Conservation (phyloP, 2,113 vertebrate genomes). For the Trochalopteron elliotii region DNA sequence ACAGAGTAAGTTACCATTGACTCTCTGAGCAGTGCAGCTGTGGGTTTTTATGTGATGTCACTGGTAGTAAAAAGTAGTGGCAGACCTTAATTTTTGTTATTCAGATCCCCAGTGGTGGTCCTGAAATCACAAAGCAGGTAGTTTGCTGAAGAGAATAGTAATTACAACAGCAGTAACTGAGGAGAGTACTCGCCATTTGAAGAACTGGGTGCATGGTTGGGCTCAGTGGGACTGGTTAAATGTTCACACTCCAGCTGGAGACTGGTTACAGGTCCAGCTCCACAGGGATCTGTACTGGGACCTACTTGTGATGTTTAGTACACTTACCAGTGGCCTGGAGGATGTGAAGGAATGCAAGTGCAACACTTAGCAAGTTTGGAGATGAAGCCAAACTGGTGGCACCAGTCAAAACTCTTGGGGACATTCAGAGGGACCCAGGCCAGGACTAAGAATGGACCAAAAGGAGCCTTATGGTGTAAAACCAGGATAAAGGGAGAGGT, state of each 20-base stretch:
- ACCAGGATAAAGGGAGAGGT: neutral
- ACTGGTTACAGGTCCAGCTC: neutral
- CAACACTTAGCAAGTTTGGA: neutral
- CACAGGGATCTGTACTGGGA: neutral
- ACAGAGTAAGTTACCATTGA: neutral
- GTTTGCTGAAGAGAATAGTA: neutral
- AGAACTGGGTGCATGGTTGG: neutral
- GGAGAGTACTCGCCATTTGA: neutral
- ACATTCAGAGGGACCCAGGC: neutral
- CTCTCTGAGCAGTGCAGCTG: neutral
- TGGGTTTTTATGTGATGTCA: neutral
- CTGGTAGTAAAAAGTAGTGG: neutral
- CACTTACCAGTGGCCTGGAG: neutral
- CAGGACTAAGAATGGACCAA: neutral
- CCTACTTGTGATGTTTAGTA: neutral
- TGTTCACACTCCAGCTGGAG: neutral
- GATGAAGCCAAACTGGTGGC: neutral
- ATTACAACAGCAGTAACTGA: neutral
- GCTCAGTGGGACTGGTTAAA: neutral
- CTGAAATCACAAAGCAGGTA: neutral
- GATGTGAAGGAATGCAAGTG: neutral
- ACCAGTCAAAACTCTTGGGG: neutral
- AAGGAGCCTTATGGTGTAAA: neutral
- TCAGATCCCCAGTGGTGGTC: neutral
- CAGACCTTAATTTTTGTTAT: neutral